These are phyloP conservation scores for Papilio machaon DNA, from an alignment of 1,140 invertebrate genomes.

Conservation along the genomic window DNA sequence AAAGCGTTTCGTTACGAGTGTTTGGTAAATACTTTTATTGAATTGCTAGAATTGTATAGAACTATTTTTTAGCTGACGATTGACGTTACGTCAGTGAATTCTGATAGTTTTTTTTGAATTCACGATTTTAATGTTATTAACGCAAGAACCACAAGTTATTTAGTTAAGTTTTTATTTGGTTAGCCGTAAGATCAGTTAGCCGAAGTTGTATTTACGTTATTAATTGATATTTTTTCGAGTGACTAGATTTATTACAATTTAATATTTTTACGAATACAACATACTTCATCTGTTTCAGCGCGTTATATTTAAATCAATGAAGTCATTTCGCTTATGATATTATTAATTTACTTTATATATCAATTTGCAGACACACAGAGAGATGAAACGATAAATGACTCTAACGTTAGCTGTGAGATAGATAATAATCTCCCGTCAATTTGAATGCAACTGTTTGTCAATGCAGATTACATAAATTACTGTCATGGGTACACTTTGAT, in stretches of 20 bases:
- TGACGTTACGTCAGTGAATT: neutral
- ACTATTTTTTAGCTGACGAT: neutral
- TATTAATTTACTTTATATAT: neutral
- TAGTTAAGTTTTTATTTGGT: neutral
- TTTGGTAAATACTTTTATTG: slow-evolving; percentile 26
- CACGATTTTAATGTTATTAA: neutral
- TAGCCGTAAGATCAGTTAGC: neutral
- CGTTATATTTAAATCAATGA: neutral
- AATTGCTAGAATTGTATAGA: neutral
- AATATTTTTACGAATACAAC: neutral
- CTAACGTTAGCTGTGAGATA: neutral
- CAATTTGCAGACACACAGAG: neutral
- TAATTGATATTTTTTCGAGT: neutral
- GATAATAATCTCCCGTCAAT: neutral
- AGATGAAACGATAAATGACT: neutral
- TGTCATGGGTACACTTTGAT: neutral
- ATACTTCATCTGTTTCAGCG: neutral
- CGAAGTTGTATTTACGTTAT: neutral
- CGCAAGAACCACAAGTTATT: neutral
- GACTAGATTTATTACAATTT: neutral
- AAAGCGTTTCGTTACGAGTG: slow-evolving; percentile 15
- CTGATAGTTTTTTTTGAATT: neutral
- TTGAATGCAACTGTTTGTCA: slow-evolving; percentile 1
- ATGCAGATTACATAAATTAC: neutral
- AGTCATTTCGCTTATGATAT: neutral